These are phyloP conservation scores for Channallabes apus DNA, from an alignment of 2,797 vertebrate species.

Conservation along the genomic window DNA sequence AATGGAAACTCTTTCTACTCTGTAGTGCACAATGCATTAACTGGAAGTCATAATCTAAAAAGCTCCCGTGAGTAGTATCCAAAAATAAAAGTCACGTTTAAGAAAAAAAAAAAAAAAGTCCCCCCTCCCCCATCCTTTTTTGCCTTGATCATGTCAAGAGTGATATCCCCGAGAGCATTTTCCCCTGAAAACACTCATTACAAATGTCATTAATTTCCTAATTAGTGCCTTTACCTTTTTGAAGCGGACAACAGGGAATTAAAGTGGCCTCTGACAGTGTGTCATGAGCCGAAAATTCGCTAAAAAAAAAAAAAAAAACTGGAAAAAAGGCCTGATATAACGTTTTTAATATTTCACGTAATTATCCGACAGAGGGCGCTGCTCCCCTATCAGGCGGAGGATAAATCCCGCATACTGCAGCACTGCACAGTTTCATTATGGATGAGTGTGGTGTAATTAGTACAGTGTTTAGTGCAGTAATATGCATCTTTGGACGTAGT, in stretches of 20 bases:
- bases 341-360: not conserved
- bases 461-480: not conserved
- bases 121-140: slow-evolving; percentile 15
- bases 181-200: slow-evolving; percentile 46
- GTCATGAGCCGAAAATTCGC: slow-evolving; percentile 30
- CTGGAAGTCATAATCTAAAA: not conserved
- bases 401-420: slow-evolving; percentile 52
- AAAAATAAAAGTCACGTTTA: slow-evolving; percentile 50
- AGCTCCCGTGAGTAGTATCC: slow-evolving; percentile 28
- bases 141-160: not conserved
- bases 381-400: slow-evolving; percentile 63
- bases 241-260: slow-evolving; percentile 46
- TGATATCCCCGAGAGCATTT: slow-evolving; percentile 53
- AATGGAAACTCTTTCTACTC: not conserved
- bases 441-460: not conserved
- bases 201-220: slow-evolving; percentile 56
- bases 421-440: slow-evolving; percentile 31
- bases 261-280: slow-evolving; percentile 41
- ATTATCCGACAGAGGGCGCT: slow-evolving; percentile 77
- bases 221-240: slow-evolving; percentile 52
- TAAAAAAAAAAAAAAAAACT: not conserved
- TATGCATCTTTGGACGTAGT: not conserved
- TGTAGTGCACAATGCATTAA: not conserved
- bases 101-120: slow-evolving; percentile 21
- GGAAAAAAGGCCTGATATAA: not conserved